Evolutionary conservation across 2,113 vertebrate species (phyloP), one percentile per base, ranked within the genome.

Genomic region (Catagonus wagneri): DNA sequence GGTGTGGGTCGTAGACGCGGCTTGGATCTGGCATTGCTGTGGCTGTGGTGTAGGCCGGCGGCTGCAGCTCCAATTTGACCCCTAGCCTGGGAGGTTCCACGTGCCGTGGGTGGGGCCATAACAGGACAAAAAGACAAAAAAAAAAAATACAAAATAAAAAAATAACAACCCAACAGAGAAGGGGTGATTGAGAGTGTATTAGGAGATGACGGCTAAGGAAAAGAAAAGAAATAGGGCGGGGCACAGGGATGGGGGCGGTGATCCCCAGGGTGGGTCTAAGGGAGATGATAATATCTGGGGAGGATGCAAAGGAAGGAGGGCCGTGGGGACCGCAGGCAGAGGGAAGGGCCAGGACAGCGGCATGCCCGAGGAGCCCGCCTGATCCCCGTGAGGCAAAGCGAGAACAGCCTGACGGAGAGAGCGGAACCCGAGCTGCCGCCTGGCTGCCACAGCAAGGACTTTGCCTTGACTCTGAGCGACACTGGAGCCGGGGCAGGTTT

Each of bases 281-380:
- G 0, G 63, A 90, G 4, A 23, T 5, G 12, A 75, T 7, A 27
- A 4, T 65, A 71, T 22, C 63, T 50, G 19, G 54, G 44, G 60
- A 68, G 56, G 66, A 44, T 54, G 14, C 29, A 36, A 71, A 52
- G 50, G 65, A 79, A 63, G 6, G 72, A 81, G 5, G 13, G 6
- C 11, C 3, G 2, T 20, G 8, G 39, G 15, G 32, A 52, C 0
- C 0, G 14, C 34, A 27, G 52, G 72, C 74, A 15, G 4, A 44
- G n/a, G 83, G 61, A 44, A 44, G 44, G 8, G 44, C 44, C 66
- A 36, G 27, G 50, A 34, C n/a, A n/a, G n/a, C n/a, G n/a, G n/a
- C n/a, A n/a, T n/a, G n/a, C n/a, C n/a, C n/a, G n/a, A n/a, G n/a
- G n/a, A n/a, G n/a, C n/a, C n/a, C n/a, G n/a, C n/a, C n/a, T n/a